Percentiles rank a stretch among this genome's conserved stretches.
Evolutionary conservation across 2,797 vertebrate genomes (phyloP).

Genomic region (Rhinichthys osculus): DNA sequence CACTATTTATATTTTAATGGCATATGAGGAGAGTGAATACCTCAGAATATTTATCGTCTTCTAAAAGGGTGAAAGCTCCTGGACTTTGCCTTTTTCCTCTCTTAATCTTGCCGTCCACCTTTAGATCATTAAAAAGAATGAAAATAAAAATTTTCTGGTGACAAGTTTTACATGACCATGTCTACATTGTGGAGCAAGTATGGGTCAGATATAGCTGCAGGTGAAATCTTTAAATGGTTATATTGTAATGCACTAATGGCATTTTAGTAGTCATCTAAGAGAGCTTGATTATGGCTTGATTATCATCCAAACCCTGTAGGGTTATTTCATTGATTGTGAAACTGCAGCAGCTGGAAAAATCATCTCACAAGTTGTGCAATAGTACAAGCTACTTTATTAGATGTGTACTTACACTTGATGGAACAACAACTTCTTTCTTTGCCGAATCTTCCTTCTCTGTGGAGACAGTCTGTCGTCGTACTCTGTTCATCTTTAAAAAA

Average conservation of each 20-base stretch:
- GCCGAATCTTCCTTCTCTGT: background rate
- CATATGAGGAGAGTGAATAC: background rate
- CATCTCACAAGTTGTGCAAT: background rate
- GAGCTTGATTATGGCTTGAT: conserved; percentile 4
- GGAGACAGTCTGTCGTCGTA: background rate
- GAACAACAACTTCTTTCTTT: background rate
- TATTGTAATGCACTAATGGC: background rate
- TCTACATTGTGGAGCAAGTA: background rate
- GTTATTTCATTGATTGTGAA: background rate
- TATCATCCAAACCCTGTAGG: background rate
- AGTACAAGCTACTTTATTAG: background rate
- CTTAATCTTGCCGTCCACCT: background rate
- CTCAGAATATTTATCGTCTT: fast-evolving
- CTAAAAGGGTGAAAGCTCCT: background rate
- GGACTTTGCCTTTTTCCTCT: fast-evolving
- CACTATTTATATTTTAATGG: background rate
- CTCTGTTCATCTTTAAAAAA: conserved; percentile 36
- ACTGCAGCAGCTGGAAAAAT: conserved; percentile 12
- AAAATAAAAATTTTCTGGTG: background rate
- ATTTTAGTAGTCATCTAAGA: background rate
- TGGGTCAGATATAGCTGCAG: background rate
- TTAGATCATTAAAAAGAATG: background rate
- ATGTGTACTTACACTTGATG: conserved; percentile 38
- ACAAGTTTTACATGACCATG: background rate
- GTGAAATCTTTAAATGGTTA: background rate